A percentile compares a stretch with the other conserved stretches of the same genome.
Evolutionary conservation across 2,113 vertebrate genomes (phyloP).

Genomic region (Phoxinus phoxinus): DNA sequence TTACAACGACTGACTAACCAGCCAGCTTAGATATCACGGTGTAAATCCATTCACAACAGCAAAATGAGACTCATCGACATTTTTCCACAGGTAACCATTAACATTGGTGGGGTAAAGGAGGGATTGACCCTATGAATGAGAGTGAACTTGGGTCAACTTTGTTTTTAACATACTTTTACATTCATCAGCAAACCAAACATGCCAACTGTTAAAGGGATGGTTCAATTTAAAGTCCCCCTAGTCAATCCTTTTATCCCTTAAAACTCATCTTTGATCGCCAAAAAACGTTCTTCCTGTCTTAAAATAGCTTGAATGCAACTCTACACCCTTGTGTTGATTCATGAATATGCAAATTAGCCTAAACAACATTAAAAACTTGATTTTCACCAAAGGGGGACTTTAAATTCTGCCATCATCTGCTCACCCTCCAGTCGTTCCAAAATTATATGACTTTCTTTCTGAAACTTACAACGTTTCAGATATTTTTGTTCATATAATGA

Average conservation of each 20-base stretch:
- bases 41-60: constrained; percentile 36
- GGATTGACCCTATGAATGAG: not conserved
- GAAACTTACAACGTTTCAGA: not conserved
- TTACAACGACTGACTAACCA: constrained; percentile 44
- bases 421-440: not conserved
- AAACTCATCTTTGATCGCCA: too few species aligned
- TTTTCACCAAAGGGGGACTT: too few species aligned
- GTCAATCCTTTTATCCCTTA: too few species aligned
- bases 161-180: not conserved
- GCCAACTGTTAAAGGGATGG: not conserved
- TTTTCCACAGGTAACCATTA: constrained; percentile 60
- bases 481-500: not conserved
- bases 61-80: constrained; percentile 64
- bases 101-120: constrained; percentile 39
- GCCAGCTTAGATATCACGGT: constrained; percentile 38
- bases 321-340: too few species aligned
- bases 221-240: too few species aligned
- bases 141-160: not conserved
- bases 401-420: not conserved
- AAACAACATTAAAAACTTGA: too few species aligned
- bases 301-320: too few species aligned
- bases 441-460: not conserved
- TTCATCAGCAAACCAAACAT: not conserved
- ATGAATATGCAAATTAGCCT: too few species aligned
- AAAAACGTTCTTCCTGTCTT: too few species aligned